Base-by-base conservation (phyloP, 2,113 vertebrate genomes). In the Prunella fulvescens region DNA sequence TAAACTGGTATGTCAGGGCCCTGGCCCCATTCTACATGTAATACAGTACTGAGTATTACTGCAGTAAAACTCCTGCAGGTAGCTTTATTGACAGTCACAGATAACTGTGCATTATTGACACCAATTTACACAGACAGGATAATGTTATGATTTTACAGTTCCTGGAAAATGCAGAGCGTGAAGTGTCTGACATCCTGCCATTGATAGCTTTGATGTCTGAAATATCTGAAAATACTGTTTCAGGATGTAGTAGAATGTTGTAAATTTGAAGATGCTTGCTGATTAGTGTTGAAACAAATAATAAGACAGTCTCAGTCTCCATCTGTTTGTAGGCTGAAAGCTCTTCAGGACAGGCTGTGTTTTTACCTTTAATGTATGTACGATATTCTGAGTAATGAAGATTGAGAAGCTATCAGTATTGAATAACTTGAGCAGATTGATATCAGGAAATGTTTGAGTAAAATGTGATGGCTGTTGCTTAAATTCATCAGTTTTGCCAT, bases 291-390 rank as follows among this genome's bases (percentile, higher is more conserved):
- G 23, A 33, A 48, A 65, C 31, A 83, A 53, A 37, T 71, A 81
- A 18, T 16, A 40, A 62, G 70, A 48, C n/a, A 40, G n/a, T 61
- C 64, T 62, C 14, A 4, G 14, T 47, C 67, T 95, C 73, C 53
- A 62, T 92, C 69, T 83, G 76, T 66, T 71, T 71, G 62, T 60
- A 45, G 64, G 64, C 72, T 88, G 86, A 47, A 66, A 66, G 47
- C 72, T 80, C 76, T 44, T 80, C 18, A 39, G 83, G 71, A 40
- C 58, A 80, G 71, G 62, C 58, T 90, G 79, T 48, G 6, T 76
- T 93, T 79, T 79, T 85, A 81, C 83, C 77, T 93, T 73, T 71
- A 25, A 69, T 85, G 28, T 45, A 9, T 14, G 24, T 69, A 10
- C 1, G 14, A 28, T 69, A 12, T 72, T 72, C 45, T 61, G 62